Conservation (phyloP, 2,113 vertebrate species). For the Neoarius graeffei region DNA sequence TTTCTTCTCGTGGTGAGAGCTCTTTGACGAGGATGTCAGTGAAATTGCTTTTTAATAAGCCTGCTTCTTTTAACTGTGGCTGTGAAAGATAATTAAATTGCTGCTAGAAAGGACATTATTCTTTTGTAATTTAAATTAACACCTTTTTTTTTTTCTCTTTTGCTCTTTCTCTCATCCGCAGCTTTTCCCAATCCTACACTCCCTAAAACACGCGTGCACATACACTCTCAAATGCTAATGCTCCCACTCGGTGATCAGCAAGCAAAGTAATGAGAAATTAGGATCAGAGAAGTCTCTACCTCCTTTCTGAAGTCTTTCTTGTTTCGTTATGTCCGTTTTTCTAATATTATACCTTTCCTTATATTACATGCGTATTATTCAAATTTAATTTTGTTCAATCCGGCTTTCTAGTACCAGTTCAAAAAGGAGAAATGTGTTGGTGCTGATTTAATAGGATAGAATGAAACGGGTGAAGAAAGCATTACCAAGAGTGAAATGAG, state of each 20-base stretch:
- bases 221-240: slow-evolving; percentile 41
- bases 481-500: neutral
- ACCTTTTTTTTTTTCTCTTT: slow-evolving; percentile 57
- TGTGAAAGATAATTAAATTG: slow-evolving; percentile 79
- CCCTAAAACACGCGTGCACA: neutral
- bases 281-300: slow-evolving; percentile 69
- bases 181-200: slow-evolving; percentile 20
- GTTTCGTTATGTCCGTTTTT: neutral
- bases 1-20: slow-evolving; percentile 58
- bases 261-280: slow-evolving; percentile 73
- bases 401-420: neutral
- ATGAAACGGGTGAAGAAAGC: neutral
- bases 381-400: neutral
- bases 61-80: slow-evolving; percentile 74
- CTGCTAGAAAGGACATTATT: slow-evolving; percentile 75
- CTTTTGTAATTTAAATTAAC: slow-evolving; percentile 85
- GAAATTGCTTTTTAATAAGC: slow-evolving; percentile 82
- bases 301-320: slow-evolving; percentile 49
- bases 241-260: slow-evolving; percentile 55
- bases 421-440: slow-evolving; percentile 3
- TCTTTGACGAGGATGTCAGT: slow-evolving; percentile 79
- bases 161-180: neutral
- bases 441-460: slow-evolving; percentile 28
- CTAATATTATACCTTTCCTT: slow-evolving; percentile 13
- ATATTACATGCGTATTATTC: neutral